Conservation (phyloP, 1,140 invertebrate genomes). For the Catajapyx aquilonaris region DNA sequence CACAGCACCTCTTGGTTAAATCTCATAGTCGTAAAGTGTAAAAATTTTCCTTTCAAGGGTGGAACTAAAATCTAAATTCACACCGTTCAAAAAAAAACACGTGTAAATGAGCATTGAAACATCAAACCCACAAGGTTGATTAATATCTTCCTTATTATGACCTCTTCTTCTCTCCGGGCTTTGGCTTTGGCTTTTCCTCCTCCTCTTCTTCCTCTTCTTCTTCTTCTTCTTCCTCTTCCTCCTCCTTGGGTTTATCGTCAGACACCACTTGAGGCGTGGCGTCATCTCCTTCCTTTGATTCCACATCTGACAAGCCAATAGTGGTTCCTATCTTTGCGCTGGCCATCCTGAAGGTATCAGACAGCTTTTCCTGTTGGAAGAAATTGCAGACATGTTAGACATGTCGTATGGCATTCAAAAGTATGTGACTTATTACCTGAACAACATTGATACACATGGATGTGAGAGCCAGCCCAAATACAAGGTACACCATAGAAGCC, state of each 20-base stretch:
- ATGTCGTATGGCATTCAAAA: too few species aligned
- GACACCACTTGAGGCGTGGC: slow-evolving; percentile 10
- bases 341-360: slow-evolving; percentile 61
- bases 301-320: slow-evolving; percentile 49
- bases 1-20: too few species aligned
- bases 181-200: slow-evolving; percentile 18
- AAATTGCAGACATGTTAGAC: too few species aligned
- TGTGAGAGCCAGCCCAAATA: slow-evolving; percentile 82
- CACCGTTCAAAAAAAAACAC: too few species aligned
- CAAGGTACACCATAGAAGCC: slow-evolving; percentile 74
- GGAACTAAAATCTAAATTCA: too few species aligned
- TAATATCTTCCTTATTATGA: too few species aligned
- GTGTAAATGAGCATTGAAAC: too few species aligned
- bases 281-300: slow-evolving; percentile 16
- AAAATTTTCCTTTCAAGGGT: too few species aligned
- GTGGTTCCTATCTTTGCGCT: slow-evolving; percentile 68
- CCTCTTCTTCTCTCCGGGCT: too few species aligned
- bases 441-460: slow-evolving; percentile 96
- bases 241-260: slow-evolving; percentile 13
- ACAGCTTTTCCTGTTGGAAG: slow-evolving; percentile 34
- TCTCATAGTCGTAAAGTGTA: too few species aligned
- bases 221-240: slow-evolving; percentile 10
- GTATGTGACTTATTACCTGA: slow-evolving; percentile 41
- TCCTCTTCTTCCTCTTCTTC: slow-evolving; percentile 7
- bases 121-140: too few species aligned